Evolutionary conservation across 2,113 vertebrate species (phyloP).

Genomic region (Nansenia antarctica): DNA sequence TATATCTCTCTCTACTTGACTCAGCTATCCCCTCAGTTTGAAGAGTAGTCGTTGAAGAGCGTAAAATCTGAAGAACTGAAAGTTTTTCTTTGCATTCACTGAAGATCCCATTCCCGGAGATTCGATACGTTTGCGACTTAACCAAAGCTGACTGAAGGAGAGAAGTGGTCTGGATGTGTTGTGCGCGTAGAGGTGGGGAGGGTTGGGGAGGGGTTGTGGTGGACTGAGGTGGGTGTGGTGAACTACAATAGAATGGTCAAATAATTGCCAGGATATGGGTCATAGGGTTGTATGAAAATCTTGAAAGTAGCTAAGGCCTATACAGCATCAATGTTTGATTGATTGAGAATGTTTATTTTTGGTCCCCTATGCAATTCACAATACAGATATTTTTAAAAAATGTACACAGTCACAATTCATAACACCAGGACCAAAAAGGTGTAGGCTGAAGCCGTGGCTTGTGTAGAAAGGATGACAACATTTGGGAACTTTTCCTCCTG

Average conservation of each 20-base stretch:
- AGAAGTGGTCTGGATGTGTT: background rate
- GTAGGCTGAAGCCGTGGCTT: too few relatives aligned
- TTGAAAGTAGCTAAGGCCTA: too few relatives aligned
- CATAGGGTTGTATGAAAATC: too few relatives aligned
- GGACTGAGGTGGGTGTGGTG: slow-evolving; percentile 18
- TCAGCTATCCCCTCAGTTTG: slow-evolving; percentile 76
- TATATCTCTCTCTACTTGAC: slow-evolving; percentile 20
- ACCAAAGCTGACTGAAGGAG: slow-evolving; percentile 15
- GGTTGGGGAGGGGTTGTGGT: slow-evolving; percentile 44
- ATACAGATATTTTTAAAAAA: too few relatives aligned
- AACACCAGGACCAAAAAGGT: too few relatives aligned
- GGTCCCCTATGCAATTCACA: too few relatives aligned
- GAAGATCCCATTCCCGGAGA: slow-evolving; percentile 80
- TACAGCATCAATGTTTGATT: too few relatives aligned
- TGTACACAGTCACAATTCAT: too few relatives aligned
- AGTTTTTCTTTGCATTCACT: slow-evolving; percentile 77
- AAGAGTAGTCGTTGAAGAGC: slow-evolving; percentile 76
- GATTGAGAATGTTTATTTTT: too few relatives aligned
- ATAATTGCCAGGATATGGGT: too few relatives aligned
- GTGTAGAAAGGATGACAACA: too few relatives aligned
- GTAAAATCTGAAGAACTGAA: slow-evolving; percentile 75
- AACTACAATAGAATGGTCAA: background rate
- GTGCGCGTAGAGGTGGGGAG: background rate
- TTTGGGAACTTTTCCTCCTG: too few relatives aligned
- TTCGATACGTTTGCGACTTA: slow-evolving; percentile 57